Evolutionary conservation across 2,113 vertebrate genomes (phyloP).

Genomic region (Strix aluco): DNA sequence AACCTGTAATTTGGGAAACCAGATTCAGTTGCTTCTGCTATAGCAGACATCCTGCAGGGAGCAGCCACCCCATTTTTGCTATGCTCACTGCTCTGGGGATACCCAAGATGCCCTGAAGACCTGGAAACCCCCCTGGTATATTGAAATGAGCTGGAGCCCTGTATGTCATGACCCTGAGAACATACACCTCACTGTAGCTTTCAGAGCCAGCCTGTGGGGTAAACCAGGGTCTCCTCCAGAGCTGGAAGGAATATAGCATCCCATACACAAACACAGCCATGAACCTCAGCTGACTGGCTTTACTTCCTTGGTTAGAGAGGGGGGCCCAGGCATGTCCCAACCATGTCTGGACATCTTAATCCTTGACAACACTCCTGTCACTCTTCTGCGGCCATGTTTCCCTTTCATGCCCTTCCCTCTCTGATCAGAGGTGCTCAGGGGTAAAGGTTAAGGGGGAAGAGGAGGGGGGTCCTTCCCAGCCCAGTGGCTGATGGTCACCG

Average conservation of each 20-base stretch:
- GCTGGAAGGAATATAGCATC: not conserved
- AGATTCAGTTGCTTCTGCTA: not conserved
- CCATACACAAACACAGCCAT: not conserved
- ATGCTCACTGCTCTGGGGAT: not conserved
- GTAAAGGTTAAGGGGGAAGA: not conserved
- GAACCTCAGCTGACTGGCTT: not conserved
- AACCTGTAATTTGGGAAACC: not conserved
- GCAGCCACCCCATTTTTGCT: not conserved
- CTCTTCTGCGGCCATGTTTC: not conserved
- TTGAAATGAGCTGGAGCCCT: not conserved
- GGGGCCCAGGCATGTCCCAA: too few species aligned
- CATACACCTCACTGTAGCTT: not conserved
- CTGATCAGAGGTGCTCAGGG: not conserved
- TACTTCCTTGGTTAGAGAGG: not conserved
- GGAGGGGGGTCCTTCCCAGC: not conserved
- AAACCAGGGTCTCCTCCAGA: not conserved
- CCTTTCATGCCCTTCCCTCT: accelerated
- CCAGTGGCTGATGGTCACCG: not conserved
- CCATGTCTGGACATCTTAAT: not conserved
- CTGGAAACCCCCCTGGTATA: not conserved
- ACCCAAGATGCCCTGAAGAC: not conserved
- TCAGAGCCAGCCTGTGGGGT: not conserved
- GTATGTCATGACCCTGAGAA: not conserved
- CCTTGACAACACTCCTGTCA: not conserved
- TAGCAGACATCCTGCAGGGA: not conserved